Conservation (phyloP, 2,797 vertebrate genomes). For the Squalus acanthias region DNA sequence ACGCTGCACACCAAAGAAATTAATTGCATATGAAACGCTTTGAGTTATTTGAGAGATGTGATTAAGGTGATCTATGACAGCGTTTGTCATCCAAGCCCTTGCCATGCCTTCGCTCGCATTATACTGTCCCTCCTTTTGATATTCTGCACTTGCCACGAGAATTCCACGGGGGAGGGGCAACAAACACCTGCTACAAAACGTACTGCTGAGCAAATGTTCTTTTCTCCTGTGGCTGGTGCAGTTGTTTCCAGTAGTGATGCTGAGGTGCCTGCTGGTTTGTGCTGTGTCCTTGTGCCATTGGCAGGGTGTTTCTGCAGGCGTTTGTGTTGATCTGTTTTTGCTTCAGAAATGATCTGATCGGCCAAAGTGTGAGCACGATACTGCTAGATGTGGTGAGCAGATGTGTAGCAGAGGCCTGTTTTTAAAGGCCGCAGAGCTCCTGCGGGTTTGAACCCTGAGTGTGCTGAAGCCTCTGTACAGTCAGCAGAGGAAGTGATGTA, state of each 20-base stretch:
- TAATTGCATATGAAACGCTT: not conserved
- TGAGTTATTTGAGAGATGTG: not conserved
- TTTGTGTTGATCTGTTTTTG: not conserved
- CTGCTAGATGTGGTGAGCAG: not conserved
- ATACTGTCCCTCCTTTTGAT: not conserved
- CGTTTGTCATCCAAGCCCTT: not conserved
- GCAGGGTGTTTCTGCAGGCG: not conserved
- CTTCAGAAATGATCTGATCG: slow-evolving; percentile 4
- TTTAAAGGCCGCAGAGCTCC: not conserved
- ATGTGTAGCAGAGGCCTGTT: not conserved
- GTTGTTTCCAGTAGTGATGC: not conserved
- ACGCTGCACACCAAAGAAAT: not conserved
- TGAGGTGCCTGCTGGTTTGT: not conserved
- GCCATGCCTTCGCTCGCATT: not conserved
- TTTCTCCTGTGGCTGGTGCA: not conserved
- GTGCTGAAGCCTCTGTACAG: not conserved
- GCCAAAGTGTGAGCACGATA: not conserved
- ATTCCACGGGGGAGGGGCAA: not conserved
- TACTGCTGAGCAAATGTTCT: not conserved
- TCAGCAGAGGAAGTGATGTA: not conserved
- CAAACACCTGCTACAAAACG: not conserved
- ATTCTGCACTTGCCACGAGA: not conserved
- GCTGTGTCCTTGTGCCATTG: slow-evolving; percentile 26
- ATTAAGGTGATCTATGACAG: not conserved
- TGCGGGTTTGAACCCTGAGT: not conserved